Conservation (phyloP, 1,140 invertebrate genomes). For the Trachymyrmex septentrionalis region DNA sequence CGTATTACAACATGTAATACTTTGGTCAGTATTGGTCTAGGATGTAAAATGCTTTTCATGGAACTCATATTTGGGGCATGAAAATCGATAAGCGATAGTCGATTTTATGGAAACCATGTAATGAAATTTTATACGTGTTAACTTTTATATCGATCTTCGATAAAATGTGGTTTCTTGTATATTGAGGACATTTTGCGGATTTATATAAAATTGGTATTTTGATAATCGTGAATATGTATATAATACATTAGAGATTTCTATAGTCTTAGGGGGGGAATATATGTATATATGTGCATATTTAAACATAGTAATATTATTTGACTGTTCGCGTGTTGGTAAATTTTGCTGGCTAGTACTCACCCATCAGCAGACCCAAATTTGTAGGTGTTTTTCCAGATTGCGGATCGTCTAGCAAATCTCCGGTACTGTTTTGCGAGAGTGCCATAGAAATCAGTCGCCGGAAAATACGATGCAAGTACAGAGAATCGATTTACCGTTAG, state of each 20-base stretch:
- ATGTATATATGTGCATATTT: constrained; percentile 3
- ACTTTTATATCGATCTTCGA: not conserved
- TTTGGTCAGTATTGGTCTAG: constrained; percentile 3
- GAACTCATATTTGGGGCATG: constrained; percentile 24
- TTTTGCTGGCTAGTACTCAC: constrained; percentile 77
- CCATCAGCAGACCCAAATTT: constrained; percentile 85
- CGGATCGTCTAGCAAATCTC: constrained; percentile 86
- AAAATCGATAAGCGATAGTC: constrained; percentile 17
- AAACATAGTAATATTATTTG: not conserved
- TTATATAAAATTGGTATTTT: not conserved
- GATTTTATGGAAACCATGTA: constrained; percentile 14
- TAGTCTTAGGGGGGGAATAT: no score
- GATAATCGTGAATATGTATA: no score
- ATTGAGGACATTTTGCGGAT: not conserved
- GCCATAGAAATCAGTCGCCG: constrained; percentile 74
- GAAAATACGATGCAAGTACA: constrained; percentile 4
- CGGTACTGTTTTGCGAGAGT: constrained; percentile 84
- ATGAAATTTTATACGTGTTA: constrained; percentile 27
- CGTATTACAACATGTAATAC: not conserved
- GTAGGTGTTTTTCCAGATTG: constrained; percentile 84
- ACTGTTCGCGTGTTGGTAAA: not conserved
- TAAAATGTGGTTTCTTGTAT: not conserved
- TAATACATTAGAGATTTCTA: no score
- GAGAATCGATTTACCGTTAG: constrained; percentile 50
- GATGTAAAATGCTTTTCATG: constrained; percentile 6